phyloP scores from a whole-genome alignment of 2,888 invertebrate genomes.

The Calephelis perditalis region DNA sequence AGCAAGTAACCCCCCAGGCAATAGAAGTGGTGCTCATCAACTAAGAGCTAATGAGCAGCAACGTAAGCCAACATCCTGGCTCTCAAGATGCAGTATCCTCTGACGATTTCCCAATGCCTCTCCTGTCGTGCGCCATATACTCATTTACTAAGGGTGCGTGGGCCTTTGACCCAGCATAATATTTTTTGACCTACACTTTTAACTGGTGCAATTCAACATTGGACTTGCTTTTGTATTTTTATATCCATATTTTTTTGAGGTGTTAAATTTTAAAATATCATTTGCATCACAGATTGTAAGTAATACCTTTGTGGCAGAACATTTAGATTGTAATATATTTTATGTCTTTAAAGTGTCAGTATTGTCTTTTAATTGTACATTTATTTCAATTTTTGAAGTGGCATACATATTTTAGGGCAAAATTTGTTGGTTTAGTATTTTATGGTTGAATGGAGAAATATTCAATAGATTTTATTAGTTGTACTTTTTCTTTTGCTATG shows the following conservation, averaged over 20 bases:
- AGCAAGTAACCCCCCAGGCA: slow-evolving; percentile 90
- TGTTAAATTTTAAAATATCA: slow-evolving; percentile 28
- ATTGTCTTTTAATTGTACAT: slow-evolving; percentile 54
- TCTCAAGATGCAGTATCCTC: slow-evolving; percentile 91
- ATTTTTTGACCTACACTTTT: slow-evolving; percentile 65
- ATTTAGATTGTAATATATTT: slow-evolving; percentile 23
- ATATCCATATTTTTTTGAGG: slow-evolving; percentile 54
- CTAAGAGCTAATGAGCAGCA: slow-evolving; percentile 87
- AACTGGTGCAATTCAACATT: slow-evolving; percentile 57
- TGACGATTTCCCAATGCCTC: slow-evolving; percentile 77
- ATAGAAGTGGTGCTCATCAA: slow-evolving; percentile 85
- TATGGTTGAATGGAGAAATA: slow-evolving; percentile 67
- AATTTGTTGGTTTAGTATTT: slow-evolving; percentile 62
- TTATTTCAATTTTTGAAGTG: slow-evolving; percentile 55
- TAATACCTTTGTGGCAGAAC: slow-evolving; percentile 13
- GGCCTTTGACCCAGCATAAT: slow-evolving; percentile 52
- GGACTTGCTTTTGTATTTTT: slow-evolving; percentile 76
- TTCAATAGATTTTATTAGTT: slow-evolving; percentile 67
- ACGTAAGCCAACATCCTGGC: slow-evolving; percentile 90
- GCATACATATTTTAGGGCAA: slow-evolving; percentile 51
- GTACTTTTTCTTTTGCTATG: slow-evolving; percentile 71
- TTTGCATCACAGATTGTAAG: slow-evolving; percentile 16
- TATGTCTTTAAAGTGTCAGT: slow-evolving; percentile 44
- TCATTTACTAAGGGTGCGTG: slow-evolving; percentile 32
- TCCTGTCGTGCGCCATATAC: slow-evolving; percentile 30